Base-by-base conservation (phyloP, 2,797 vertebrate species). In the Triplophysa yarkandensis region DNA sequence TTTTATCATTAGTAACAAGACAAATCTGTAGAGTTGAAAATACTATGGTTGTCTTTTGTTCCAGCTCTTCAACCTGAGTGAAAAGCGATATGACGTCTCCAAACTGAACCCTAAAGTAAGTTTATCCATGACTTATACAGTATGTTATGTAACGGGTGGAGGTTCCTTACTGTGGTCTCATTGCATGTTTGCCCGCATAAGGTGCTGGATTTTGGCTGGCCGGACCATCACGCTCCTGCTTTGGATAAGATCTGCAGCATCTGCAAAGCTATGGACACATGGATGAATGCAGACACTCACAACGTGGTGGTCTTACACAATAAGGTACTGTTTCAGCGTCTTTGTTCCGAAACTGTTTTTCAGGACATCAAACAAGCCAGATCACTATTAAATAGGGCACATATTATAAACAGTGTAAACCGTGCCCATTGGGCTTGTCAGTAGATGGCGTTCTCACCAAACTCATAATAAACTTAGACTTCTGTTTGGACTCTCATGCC, bases 251-350 rank as follows among this genome's bases (percentile, higher is more conserved):
- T 99, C 86, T 99, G 97, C 90, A 98, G 95, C 79, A 94, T 99
- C 87, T 99, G 97, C 84, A 99, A 99, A 84, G 97, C 97, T 77
- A 96, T 99, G 95, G 97, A 99, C 91, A 98, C 95, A 0, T 99
- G 97, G 95, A 93, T 99, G 82, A 98, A 92, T 0, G 88, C 95
- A 0, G 95, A 95, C 1, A 80, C 90, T 0, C 95, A 95, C 88
- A 96, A 99, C 0, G 95, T 98, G 9, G 95, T 98, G 14, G 97
- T 99, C 68, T 90, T 99, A 14, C 97, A 99, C 86, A 98, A 98
- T 86, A 98, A 96, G 94, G 97, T 83, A 78, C 28, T 34, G 19
- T 52, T 55, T 43, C 11, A 44, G 23, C 30, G 14, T 71, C 34
- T 55, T 25, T 28, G 13, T 27, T 54, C 2, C 10, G 13, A 52